Evolutionary conservation across 2,888 invertebrate species (phyloP), one percentile per base, ranked within the genome.

Genomic region (Standfussiana lucernea): DNA sequence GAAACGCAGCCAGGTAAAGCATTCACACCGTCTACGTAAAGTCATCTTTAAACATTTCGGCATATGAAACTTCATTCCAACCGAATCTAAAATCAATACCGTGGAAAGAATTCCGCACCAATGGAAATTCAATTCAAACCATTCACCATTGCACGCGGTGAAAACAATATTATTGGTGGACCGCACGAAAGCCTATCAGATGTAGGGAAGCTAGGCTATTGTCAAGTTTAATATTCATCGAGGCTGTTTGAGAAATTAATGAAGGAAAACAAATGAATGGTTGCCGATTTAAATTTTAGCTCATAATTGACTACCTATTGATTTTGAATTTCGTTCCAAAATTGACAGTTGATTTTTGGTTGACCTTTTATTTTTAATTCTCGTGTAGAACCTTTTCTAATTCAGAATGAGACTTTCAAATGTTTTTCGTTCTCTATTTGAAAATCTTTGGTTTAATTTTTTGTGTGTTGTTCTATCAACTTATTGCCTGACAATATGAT

Each of bases 61-160:
- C 79, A 87, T 90, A 89, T 86, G 82, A 89, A 87, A 89, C 85
- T 89, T 87, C 83, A 88, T 85, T 82, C 83, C 84, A 69, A 59
- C 72, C 71, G 80, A 81, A 81, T 84, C 79, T 82, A 83, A 89
- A 88, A 89, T 91, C 90, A 88, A 91, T 91, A 90, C 80, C 82
- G 86, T 79, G 80, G 85, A 86, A 90, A 90, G 88, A 90, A 90
- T 90, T 87, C 90, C 84, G 89, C 90, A 89, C 86, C 86, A 79
- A 90, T 90, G 89, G 89, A 90, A 90, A 91, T 91, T 90, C 88
- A 86, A 90, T 88, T 90, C 86, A 73, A 88, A 83, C 84, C 86
- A 86, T 86, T 87, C 86, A 80, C 79, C 83, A 80, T 83, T 86
- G 85, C 84, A 85, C 86, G 85, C 83, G 69, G 79, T 66, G 82